These are phyloP conservation scores for Pristionchus japonicus DNA, from an alignment of 2,888 invertebrate genomes.

Conservation along the genomic window DNA sequence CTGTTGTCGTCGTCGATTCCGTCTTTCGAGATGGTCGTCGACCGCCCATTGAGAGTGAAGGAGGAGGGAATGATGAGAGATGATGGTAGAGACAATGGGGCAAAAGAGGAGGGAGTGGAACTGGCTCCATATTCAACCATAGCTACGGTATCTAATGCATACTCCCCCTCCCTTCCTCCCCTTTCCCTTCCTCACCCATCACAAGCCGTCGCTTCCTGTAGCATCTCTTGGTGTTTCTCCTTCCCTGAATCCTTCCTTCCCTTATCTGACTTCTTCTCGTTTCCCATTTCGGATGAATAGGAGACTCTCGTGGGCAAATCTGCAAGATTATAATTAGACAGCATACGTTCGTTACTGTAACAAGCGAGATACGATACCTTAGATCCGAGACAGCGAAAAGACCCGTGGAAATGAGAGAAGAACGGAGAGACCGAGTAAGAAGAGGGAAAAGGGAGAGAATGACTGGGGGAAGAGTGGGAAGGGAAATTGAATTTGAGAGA, in stretches of 20 bases:
- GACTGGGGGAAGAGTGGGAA: not conserved
- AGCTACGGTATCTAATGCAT: not conserved
- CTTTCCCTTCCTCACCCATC: not conserved
- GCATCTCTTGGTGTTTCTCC: not conserved
- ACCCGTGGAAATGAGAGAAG: not conserved
- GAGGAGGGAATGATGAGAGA: not conserved
- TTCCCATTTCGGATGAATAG: not conserved
- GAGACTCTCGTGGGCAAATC: not conserved
- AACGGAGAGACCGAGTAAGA: not conserved
- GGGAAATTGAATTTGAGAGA: not conserved
- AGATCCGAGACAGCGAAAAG: constrained; percentile 18
- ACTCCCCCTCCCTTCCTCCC: not conserved
- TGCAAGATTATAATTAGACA: no score
- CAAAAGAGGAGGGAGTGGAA: not conserved
- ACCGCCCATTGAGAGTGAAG: not conserved
- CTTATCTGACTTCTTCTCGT: not conserved
- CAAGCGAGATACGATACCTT: no score
- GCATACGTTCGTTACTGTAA: no score
- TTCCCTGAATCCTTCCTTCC: not conserved
- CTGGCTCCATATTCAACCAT: not conserved
- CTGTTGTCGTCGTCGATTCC: no score
- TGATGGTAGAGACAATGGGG: not conserved
- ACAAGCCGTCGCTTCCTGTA: not conserved
- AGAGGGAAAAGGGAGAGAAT: not conserved
- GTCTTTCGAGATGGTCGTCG: not conserved